Percentiles rank a stretch among this genome's conserved stretches.
These are phyloP conservation scores for Drosophila asahinai DNA, from an alignment of 1,140 invertebrate species.

Conservation along the genomic window DNA sequence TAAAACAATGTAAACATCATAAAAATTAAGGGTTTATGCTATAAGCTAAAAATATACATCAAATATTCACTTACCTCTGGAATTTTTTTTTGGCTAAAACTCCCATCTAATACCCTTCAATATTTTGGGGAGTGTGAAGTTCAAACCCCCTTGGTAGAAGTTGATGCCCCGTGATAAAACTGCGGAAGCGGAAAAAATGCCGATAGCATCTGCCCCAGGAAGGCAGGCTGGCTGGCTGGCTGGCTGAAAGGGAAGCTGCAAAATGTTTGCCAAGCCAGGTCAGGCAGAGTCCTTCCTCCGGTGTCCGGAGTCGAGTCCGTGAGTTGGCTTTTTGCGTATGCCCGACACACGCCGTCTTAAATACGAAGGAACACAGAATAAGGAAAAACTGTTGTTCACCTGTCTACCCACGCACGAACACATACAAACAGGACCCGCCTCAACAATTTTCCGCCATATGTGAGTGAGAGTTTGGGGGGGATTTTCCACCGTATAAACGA, in stretches of 20 bases:
- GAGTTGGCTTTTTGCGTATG: constrained; percentile 64
- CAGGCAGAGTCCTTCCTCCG: constrained; percentile 16
- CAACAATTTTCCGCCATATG: constrained; percentile 42
- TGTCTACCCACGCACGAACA: constrained; percentile 53
- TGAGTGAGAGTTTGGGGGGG: neutral
- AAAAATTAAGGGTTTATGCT: neutral
- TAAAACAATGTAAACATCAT: no score
- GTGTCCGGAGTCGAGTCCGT: neutral
- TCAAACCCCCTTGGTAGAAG: constrained; percentile 23
- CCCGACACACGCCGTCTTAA: constrained; percentile 64
- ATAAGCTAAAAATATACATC: no score
- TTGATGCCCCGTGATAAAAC: constrained; percentile 75
- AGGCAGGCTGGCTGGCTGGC: neutral
- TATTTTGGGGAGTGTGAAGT: neutral
- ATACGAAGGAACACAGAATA: constrained; percentile 34
- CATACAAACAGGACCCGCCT: constrained; percentile 42
- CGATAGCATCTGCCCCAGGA: constrained; percentile 62
- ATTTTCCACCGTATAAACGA: constrained; percentile 52
- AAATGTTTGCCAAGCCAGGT: constrained; percentile 40
- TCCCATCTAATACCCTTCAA: neutral
- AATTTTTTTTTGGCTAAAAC: neutral
- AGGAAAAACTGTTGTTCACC: constrained; percentile 69
- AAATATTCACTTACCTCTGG: neutral
- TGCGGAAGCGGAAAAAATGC: constrained; percentile 79
- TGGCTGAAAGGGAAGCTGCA: constrained; percentile 39